These are phyloP conservation scores for Tipula confusa DNA, from an alignment of 2,888 invertebrate species.

Conservation along the genomic window DNA sequence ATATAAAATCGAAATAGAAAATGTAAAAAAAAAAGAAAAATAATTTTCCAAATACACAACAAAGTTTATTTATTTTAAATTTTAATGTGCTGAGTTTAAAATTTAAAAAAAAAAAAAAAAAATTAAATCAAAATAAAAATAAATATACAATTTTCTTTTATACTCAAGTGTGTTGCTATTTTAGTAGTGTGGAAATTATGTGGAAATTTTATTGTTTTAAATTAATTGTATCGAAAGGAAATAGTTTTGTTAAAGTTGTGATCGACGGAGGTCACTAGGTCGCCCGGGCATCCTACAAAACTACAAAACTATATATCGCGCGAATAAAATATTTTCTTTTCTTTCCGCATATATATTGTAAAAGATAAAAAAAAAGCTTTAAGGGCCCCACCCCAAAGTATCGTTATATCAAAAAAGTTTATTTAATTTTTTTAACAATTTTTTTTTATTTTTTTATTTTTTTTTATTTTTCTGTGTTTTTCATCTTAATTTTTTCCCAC, in stretches of 20 bases:
- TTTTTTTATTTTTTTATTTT: slow-evolving; percentile 12
- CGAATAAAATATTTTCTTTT: neutral
- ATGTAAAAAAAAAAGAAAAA: neutral
- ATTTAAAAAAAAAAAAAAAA: neutral
- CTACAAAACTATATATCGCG: slow-evolving; percentile 9
- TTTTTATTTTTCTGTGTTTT: neutral
- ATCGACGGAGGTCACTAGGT: slow-evolving; percentile 48
- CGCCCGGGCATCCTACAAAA: slow-evolving; percentile 43
- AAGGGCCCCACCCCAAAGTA: slow-evolving; percentile 35
- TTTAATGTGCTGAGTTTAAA: slow-evolving; percentile 26
- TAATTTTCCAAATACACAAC: neutral
- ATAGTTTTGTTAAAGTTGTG: neutral
- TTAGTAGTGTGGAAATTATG: neutral
- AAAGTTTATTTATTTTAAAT: slow-evolving; percentile 12
- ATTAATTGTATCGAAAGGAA: neutral
- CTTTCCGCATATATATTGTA: neutral
- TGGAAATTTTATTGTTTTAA: neutral
- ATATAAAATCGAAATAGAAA: neutral
- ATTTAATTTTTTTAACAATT: slow-evolving; percentile 3
- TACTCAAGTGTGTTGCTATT: neutral
- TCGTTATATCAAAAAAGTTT: neutral
- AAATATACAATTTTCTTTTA: neutral
- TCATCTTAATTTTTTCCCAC: neutral
- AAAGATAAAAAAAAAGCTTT: neutral
- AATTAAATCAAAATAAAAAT: neutral